Evolutionary conservation across 2,113 vertebrate genomes (phyloP).

Genomic region (Callipepla californica): DNA sequence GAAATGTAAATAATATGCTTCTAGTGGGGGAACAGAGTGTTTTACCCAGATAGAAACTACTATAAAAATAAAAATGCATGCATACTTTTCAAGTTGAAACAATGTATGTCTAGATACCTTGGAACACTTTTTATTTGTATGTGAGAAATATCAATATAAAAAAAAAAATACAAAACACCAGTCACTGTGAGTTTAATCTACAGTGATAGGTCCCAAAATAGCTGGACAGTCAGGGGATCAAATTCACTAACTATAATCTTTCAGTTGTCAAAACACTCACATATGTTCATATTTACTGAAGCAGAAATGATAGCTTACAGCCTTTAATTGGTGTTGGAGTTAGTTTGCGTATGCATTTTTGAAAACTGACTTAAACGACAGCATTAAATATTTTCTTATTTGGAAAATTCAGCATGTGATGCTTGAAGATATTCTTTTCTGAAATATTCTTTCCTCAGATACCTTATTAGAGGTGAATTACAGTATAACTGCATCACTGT

Average conservation of each 20-base stretch:
- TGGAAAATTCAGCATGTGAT: slow-evolving; percentile 39
- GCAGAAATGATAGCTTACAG: slow-evolving; percentile 65
- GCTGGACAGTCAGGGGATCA: slow-evolving; percentile 47
- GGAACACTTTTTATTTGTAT: background rate
- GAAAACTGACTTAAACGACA: slow-evolving; percentile 43
- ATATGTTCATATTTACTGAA: slow-evolving; percentile 61
- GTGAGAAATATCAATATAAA: slow-evolving; percentile 8
- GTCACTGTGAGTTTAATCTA: slow-evolving; percentile 26
- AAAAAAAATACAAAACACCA: background rate
- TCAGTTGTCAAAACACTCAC: slow-evolving; percentile 70
- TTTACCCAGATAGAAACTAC: background rate
- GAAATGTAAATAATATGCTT: background rate
- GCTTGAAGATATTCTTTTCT: slow-evolving; percentile 24
- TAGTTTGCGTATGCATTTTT: slow-evolving; percentile 59
- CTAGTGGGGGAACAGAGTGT: background rate
- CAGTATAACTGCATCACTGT: slow-evolving; percentile 12
- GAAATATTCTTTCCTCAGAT: slow-evolving; percentile 20
- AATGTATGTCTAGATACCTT: background rate
- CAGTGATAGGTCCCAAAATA: slow-evolving; percentile 18
- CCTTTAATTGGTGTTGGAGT: slow-evolving; percentile 59
- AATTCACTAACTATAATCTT: slow-evolving; percentile 40
- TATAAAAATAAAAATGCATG: background rate
- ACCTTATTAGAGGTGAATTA: slow-evolving; percentile 73
- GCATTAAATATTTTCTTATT: slow-evolving; percentile 49
- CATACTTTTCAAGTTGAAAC: background rate